Evolutionary conservation across 1,140 invertebrate genomes (phyloP).

Genomic region (Meteorus sp.): DNA sequence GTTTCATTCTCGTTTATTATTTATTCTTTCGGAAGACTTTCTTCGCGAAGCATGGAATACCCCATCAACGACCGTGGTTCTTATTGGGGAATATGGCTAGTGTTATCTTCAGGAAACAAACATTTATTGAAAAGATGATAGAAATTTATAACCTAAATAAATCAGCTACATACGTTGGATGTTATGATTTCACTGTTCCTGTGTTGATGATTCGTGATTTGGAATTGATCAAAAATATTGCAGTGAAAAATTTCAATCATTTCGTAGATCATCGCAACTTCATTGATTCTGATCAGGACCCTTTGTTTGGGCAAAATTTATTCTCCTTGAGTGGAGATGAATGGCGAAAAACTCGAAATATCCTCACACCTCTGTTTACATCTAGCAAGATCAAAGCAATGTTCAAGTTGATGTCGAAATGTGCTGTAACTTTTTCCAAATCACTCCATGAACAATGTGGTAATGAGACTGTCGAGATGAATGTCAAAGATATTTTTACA

Average conservation of each 20-base stretch:
- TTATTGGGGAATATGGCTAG: slow-evolving; percentile 8
- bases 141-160: slow-evolving; percentile 4
- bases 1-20: no score
- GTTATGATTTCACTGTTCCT: slow-evolving; percentile 59
- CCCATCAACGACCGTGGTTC: background rate
- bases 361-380: slow-evolving; percentile 64
- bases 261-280: slow-evolving; percentile 62
- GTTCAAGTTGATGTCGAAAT: slow-evolving; percentile 57
- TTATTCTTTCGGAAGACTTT: no score
- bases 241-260: slow-evolving; percentile 67
- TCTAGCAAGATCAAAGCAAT: slow-evolving; percentile 62
- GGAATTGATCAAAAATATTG: slow-evolving; percentile 63
- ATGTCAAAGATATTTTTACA: slow-evolving; percentile 6
- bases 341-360: slow-evolving; percentile 63
- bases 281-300: slow-evolving; percentile 52
- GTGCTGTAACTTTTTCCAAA: slow-evolving; percentile 29
- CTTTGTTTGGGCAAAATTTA: slow-evolving; percentile 58
- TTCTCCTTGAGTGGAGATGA: slow-evolving; percentile 58
- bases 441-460: background rate
- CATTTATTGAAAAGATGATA: background rate
- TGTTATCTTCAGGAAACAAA: background rate
- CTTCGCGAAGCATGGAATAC: background rate
- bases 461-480: slow-evolving; percentile 5
- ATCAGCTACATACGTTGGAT: slow-evolving; percentile 47
- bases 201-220: slow-evolving; percentile 63